Evolutionary conservation across 2,113 vertebrate species (phyloP), one percentile per base, ranked within the genome.

Genomic region (Grantiella picta): DNA sequence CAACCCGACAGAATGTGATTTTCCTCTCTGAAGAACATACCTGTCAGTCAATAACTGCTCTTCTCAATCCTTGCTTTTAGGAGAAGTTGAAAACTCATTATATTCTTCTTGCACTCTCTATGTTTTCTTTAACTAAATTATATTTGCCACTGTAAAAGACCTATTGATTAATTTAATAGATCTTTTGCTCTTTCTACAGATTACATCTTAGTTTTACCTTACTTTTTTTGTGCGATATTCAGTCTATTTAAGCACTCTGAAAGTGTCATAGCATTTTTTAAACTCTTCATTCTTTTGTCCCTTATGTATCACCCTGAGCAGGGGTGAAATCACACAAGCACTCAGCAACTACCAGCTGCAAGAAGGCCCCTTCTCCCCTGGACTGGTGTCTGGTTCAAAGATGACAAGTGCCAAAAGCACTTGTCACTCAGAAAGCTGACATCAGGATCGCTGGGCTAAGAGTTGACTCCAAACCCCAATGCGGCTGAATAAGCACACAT

Each of bases 121-220:
- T 93, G 64, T 89, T 96, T 94, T 94, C 85, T 75, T 75, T 93
- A 91, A 95, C 82, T 89, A 81, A 93, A 89, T 96, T 69, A 86
- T 95, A 86, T 95, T 89, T 94, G 79, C 76, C 72, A 81, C 82
- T 78, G n/a, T 71, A 82, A 90, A 82, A 86, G 85, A 90, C 71
- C 80, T 93, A 95, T 92, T 92, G 93, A 96, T 96, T 93, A 88
- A 88, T 89, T 94, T 78, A 90, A 89, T 89, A 94, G 93, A 89
- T 45, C 56, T 94, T 96, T 89, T 81, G 40, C 50, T 93, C 76
- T 79, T 86, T 82, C 56, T 53, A 7, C 44, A 86, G 61, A 83
- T 90, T 54, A 82, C n/a, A n/a, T n/a, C n/a, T n/a, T n/a, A n/a
- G n/a, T 95, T 94, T 70, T 68, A 54, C 81, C 53, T 80, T 73